Evolutionary conservation across 64 coral and sea anemone genomes (phyloP).

Genomic region (Montipora sp.): DNA sequence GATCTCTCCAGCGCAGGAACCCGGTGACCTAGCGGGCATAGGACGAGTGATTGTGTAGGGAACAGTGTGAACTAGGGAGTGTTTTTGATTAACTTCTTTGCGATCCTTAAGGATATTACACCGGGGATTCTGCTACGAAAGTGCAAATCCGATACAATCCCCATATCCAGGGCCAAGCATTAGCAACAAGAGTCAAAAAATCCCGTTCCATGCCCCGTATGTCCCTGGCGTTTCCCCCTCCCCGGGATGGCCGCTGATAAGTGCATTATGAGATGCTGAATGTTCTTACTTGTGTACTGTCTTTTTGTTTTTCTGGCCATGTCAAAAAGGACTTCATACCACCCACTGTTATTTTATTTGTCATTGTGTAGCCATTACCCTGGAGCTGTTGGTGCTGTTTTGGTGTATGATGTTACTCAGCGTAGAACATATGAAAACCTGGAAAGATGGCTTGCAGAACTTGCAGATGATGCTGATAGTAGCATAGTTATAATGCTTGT

Average conservation of each 20-base stretch:
- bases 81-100: too few relatives aligned
- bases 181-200: too few relatives aligned
- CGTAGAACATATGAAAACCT: constrained; percentile 99
- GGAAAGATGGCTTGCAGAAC: constrained; percentile 96
- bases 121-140: too few relatives aligned
- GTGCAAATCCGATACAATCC: too few relatives aligned
- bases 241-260: too few relatives aligned
- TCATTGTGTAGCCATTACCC: constrained; percentile 72
- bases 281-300: too few relatives aligned
- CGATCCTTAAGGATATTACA: too few relatives aligned
- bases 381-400: constrained; percentile 91
- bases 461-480: constrained; percentile 94
- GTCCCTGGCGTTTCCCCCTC: too few relatives aligned
- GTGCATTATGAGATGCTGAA: background rate
- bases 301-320: background rate
- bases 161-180: too few relatives aligned
- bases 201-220: too few relatives aligned
- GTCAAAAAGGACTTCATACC: background rate
- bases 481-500: constrained; percentile 96
- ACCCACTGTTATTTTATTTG: background rate
- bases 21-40: background rate
- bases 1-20: background rate
- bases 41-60: too few relatives aligned
- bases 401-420: constrained; percentile 99
- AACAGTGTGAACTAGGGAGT: too few relatives aligned